A percentile compares a stretch with the other conserved stretches of the same genome.
phyloP scores from a whole-genome alignment of 64 coral and sea anemone genomes.

The Montipora capricornis region DNA sequence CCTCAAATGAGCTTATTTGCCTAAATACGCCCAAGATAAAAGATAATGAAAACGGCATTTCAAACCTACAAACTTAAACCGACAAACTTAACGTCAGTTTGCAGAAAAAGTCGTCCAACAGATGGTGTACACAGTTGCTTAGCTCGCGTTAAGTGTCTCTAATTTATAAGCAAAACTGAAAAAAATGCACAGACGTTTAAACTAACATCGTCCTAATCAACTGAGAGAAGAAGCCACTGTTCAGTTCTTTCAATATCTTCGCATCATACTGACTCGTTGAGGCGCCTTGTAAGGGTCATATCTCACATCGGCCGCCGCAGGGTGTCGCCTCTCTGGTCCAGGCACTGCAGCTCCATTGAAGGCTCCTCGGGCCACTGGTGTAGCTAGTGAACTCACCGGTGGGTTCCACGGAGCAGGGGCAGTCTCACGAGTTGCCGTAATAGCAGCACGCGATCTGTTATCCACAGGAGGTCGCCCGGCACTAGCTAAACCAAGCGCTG shows the following conservation, averaged over 20 bases:
- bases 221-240: background rate
- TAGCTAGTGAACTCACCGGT: slow-evolving; percentile 34
- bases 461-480: slow-evolving; percentile 60
- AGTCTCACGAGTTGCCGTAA: slow-evolving; percentile 17
- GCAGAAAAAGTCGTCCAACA: background rate
- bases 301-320: slow-evolving; percentile 70
- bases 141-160: background rate
- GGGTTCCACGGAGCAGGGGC: slow-evolving; percentile 67
- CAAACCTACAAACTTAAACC: background rate
- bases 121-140: background rate
- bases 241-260: slow-evolving; percentile 69
- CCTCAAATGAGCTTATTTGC: background rate
- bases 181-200: background rate
- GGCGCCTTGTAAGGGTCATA: slow-evolving; percentile 91
- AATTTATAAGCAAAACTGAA: background rate
- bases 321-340: slow-evolving; percentile 80
- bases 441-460: slow-evolving; percentile 81
- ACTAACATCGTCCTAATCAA: background rate
- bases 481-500: slow-evolving; percentile 52
- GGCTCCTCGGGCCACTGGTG: slow-evolving; percentile 45
- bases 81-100: no score
- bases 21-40: background rate
- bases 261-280: slow-evolving; percentile 64
- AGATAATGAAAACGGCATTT: background rate
- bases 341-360: slow-evolving; percentile 65